Conservation (phyloP, 2,113 vertebrate genomes). For the Apus apus region DNA sequence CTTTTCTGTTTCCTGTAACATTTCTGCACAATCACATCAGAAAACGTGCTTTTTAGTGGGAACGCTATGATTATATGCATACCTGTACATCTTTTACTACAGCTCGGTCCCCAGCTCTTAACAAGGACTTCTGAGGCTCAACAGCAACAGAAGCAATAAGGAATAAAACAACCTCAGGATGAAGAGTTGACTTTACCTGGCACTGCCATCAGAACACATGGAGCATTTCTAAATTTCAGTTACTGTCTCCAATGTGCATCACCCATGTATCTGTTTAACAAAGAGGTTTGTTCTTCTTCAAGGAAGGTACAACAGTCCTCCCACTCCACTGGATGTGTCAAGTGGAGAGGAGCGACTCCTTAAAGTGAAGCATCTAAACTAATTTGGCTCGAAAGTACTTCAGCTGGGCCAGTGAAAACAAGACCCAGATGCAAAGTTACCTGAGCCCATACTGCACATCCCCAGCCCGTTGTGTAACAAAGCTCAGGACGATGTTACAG, state of each 20-base stretch:
- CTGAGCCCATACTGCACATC: neutral
- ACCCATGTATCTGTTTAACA: neutral
- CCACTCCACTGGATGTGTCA: fast-evolving
- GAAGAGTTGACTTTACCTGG: neutral
- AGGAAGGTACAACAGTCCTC: neutral
- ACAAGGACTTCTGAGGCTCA: neutral
- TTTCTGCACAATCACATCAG: neutral
- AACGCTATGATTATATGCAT: neutral
- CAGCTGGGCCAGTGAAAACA: neutral
- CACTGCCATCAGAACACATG: neutral
- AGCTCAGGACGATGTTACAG: neutral
- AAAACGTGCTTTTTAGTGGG: neutral
- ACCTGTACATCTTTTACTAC: neutral
- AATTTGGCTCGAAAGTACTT: neutral
- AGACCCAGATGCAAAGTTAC: constrained; percentile 17
- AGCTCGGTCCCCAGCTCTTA: neutral
- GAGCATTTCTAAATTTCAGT: neutral
- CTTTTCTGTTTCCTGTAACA: neutral
- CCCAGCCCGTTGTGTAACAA: constrained; percentile 2
- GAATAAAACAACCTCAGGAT: fast-evolving
- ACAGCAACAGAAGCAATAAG: neutral
- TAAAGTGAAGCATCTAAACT: neutral
- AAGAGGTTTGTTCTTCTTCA: neutral
- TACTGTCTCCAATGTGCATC: fast-evolving
- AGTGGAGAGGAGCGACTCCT: neutral